Percentiles rank a stretch among this genome's conserved stretches.
phyloP scores from a whole-genome alignment of 2,113 vertebrate genomes.

The Mustelus asterias region DNA sequence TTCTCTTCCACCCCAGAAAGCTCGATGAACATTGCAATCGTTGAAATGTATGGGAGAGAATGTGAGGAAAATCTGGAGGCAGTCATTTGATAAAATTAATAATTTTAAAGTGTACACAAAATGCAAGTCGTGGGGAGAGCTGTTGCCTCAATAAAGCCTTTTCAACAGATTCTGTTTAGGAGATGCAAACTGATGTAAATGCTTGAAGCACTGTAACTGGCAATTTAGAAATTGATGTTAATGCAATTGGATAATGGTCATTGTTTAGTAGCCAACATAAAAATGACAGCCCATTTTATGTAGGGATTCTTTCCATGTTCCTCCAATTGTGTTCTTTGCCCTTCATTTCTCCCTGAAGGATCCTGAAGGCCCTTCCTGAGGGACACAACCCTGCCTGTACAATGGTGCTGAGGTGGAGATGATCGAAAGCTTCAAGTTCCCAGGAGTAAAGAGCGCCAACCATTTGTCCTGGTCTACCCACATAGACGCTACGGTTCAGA shows the following conservation, averaged over 20 bases:
- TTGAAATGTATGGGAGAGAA: not conserved
- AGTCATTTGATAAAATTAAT: not conserved
- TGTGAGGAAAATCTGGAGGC: not conserved
- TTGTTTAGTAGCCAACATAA: not conserved
- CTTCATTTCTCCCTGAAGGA: not conserved
- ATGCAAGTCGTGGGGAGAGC: not conserved
- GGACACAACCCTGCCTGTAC: too few relatives aligned
- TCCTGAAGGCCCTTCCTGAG: too few relatives aligned
- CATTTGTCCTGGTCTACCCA: too few relatives aligned
- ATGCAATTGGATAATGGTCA: not conserved
- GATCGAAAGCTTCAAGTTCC: too few relatives aligned
- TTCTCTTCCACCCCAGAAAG: not conserved
- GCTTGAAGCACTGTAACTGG: too few relatives aligned
- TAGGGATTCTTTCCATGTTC: not conserved
- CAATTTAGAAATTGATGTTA: not conserved
- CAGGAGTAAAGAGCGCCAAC: too few relatives aligned
- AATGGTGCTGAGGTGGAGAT: too few relatives aligned
- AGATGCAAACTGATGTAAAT: not conserved
- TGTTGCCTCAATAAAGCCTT: not conserved
- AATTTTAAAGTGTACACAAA: not conserved
- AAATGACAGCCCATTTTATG: not conserved
- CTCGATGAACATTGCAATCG: not conserved
- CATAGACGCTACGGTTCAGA: too few relatives aligned
- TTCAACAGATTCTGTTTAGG: not conserved
- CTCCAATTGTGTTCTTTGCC: not conserved